phyloP scores from a whole-genome alignment of 2,113 vertebrate genomes.

The Ailuropoda melanoleuca region DNA sequence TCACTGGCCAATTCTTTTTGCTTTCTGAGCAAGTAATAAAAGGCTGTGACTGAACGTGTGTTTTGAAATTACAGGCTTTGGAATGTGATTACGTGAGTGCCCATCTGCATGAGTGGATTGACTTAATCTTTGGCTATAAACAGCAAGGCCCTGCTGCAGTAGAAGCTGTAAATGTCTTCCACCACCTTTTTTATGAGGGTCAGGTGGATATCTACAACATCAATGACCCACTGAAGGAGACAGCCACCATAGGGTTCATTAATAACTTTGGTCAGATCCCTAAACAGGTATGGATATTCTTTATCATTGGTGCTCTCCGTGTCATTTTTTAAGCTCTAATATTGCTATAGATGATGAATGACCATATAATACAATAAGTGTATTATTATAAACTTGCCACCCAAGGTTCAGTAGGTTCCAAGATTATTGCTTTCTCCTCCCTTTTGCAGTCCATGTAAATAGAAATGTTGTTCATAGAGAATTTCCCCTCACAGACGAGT shows the following conservation, averaged over 20 bases:
- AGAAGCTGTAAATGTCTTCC: conserved; percentile 98
- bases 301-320: fast-evolving
- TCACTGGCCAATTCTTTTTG: background rate
- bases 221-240: conserved; percentile 98
- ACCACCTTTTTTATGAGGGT: conserved; percentile 99
- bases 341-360: background rate
- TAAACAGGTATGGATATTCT: conserved; percentile 90
- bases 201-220: conserved; percentile 99
- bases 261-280: conserved; percentile 99
- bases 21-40: background rate
- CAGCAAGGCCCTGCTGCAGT: conserved; percentile 98
- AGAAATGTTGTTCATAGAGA: background rate
- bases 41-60: fast-evolving
- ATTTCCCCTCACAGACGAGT: background rate
- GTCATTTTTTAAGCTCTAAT: background rate
- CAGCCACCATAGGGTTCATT: conserved; percentile 99
- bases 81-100: conserved; percentile 98
- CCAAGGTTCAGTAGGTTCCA: background rate
- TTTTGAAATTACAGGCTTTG: conserved; percentile 89
- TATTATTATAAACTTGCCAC: background rate
- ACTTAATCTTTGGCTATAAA: conserved; percentile 98
- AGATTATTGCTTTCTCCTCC: background rate
- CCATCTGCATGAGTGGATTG: conserved; percentile 99
- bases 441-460: background rate
- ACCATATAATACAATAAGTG: background rate